These are phyloP conservation scores for Xiphias gladius DNA, from an alignment of 2,113 vertebrate species.

Conservation along the genomic window DNA sequence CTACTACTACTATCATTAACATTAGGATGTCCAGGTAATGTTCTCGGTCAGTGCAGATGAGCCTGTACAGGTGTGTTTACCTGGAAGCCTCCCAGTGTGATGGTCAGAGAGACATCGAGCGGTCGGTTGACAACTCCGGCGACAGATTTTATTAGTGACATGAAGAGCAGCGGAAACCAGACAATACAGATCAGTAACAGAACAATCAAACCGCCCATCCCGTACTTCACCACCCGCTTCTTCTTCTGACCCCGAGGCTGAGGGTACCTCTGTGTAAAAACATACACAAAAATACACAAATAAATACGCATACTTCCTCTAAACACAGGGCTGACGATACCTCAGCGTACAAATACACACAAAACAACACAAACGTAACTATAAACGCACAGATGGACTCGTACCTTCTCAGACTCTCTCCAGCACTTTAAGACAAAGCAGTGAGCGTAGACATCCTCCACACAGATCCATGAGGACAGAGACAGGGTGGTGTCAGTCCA, in stretches of 20 bases:
- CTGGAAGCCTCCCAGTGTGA: slow-evolving; percentile 71
- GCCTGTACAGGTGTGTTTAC: slow-evolving; percentile 19
- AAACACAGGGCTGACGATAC: slow-evolving; percentile 55
- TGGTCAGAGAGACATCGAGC: slow-evolving; percentile 59
- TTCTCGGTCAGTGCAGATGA: too few species aligned
- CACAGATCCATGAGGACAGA: slow-evolving; percentile 71
- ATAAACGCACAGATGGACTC: neutral
- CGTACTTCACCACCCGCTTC: slow-evolving; percentile 69
- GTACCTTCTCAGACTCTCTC: slow-evolving; percentile 68
- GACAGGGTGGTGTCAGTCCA: slow-evolving; percentile 71
- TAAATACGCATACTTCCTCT: slow-evolving; percentile 50
- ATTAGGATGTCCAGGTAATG: neutral
- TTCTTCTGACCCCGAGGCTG: slow-evolving; percentile 67
- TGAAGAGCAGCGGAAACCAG: slow-evolving; percentile 73
- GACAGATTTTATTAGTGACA: slow-evolving; percentile 65
- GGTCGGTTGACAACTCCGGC: slow-evolving; percentile 67
- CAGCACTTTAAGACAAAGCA: slow-evolving; percentile 68
- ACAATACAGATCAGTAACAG: slow-evolving; percentile 70
- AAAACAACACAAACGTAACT: neutral
- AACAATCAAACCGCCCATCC: slow-evolving; percentile 68
- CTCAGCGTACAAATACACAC: slow-evolving; percentile 25
- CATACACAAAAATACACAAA: neutral
- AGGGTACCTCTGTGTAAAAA: slow-evolving; percentile 61
- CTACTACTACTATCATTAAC: neutral
- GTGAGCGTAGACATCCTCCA: slow-evolving; percentile 69